These are phyloP conservation scores for Botrylloides violaceus DNA, from an alignment of 23 tunicate genomes.

Conservation along the genomic window DNA sequence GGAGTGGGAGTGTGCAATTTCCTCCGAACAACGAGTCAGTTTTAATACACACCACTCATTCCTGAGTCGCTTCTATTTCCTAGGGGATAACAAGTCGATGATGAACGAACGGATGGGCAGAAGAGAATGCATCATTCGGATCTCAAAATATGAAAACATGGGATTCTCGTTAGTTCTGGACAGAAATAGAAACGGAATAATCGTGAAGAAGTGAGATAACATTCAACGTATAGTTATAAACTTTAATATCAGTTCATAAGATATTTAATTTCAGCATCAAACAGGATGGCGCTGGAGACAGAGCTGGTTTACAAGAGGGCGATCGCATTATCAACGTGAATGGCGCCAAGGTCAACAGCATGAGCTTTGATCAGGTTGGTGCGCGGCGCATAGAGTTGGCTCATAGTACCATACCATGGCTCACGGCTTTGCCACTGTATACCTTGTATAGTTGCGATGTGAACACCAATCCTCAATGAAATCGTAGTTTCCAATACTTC, in stretches of 20 bases:
- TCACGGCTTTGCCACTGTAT: too few relatives aligned
- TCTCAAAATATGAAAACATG: conserved; percentile 50
- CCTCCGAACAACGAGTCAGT: too few relatives aligned
- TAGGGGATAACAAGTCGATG: background rate
- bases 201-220: conserved; percentile 43
- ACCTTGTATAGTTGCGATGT: too few relatives aligned
- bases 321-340: conserved; percentile 73
- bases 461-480: too few relatives aligned
- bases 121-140: conserved; percentile 38
- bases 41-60: too few relatives aligned
- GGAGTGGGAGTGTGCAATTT: too few relatives aligned
- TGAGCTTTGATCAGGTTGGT: conserved; percentile 67
- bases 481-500: too few relatives aligned
- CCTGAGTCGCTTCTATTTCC: too few relatives aligned
- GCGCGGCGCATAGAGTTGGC: too few relatives aligned
- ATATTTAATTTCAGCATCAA: conserved; percentile 35
- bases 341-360: conserved; percentile 30
- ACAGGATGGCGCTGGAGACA: conserved; percentile 74
- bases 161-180: conserved; percentile 86
- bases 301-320: conserved; percentile 72
- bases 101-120: background rate
- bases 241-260: too few relatives aligned
- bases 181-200: conserved; percentile 79
- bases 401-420: too few relatives aligned
- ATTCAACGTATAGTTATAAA: background rate